A percentile compares a stretch with the other conserved stretches of the same genome.
These are phyloP conservation scores for Tenualosa thibaudeaui DNA, from an alignment of 2,797 vertebrate species.

Conservation along the genomic window DNA sequence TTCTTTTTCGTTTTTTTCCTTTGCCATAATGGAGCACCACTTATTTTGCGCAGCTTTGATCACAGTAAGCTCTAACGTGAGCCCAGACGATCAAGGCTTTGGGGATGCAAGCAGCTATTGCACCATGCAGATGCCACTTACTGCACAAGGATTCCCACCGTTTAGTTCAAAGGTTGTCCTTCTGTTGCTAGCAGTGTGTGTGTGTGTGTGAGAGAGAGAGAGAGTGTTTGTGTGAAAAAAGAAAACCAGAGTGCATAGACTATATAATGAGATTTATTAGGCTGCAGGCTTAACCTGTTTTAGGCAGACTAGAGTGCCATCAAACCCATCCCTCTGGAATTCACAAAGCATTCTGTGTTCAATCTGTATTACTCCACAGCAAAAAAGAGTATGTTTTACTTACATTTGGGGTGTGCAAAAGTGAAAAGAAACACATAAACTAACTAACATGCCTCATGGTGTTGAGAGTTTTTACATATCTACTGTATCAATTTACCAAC, in stretches of 20 bases:
- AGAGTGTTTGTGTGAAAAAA: neutral
- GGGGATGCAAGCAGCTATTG: neutral
- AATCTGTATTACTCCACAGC: neutral
- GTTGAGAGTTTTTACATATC: neutral
- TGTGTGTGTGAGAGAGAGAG: constrained; percentile 17
- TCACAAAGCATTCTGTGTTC: neutral
- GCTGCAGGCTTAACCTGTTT: neutral
- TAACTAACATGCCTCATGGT: neutral
- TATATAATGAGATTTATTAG: neutral
- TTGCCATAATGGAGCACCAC: neutral
- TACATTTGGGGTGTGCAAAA: neutral
- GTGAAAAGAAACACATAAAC: neutral
- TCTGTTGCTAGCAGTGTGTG: neutral
- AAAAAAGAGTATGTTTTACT: neutral
- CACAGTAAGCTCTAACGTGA: neutral
- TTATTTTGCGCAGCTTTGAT: neutral
- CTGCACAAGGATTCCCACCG: neutral
- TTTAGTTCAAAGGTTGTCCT: neutral
- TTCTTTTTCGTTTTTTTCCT: neutral
- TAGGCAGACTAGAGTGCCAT: neutral
- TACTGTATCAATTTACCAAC: neutral
- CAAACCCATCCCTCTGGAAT: neutral
- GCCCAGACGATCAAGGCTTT: neutral
- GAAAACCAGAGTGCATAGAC: neutral
- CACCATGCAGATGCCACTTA: neutral